Conservation (phyloP, 2,113 vertebrate species). For the Ptychochromis oligacanthus region DNA sequence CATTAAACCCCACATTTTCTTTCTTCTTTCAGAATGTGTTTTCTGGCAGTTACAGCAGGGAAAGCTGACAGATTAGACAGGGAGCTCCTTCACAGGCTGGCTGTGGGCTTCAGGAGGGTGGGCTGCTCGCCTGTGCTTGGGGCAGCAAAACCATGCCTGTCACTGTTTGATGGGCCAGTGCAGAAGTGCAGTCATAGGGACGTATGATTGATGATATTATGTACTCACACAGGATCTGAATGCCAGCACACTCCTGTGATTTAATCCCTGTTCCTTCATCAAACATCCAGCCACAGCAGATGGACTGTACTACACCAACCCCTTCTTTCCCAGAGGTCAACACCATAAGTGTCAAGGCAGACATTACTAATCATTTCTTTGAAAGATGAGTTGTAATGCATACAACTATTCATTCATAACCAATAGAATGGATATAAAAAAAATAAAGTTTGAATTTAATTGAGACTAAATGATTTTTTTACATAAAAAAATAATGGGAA, state of each 20-base stretch:
- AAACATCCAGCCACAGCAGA: slow-evolving; percentile 62
- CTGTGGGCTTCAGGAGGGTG: slow-evolving; percentile 66
- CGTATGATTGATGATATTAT: slow-evolving; percentile 80
- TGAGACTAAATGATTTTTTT: background rate
- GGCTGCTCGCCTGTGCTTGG: slow-evolving; percentile 64
- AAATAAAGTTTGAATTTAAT: background rate
- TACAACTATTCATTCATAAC: slow-evolving; percentile 6
- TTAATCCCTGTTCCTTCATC: slow-evolving; percentile 73
- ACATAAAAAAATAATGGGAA: background rate
- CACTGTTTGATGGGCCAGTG: slow-evolving; percentile 71
- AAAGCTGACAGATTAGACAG: slow-evolving; percentile 77
- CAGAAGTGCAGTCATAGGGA: slow-evolving; percentile 61
- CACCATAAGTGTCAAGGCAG: slow-evolving; percentile 16
- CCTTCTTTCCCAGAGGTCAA: slow-evolving; percentile 28
- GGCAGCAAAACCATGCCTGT: slow-evolving; percentile 71
- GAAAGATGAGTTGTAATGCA: background rate
- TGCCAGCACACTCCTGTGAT: slow-evolving; percentile 69
- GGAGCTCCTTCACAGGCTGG: slow-evolving; percentile 60
- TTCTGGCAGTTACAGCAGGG: slow-evolving; percentile 65
- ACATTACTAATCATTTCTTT: slow-evolving; percentile 40
- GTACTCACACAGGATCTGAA: slow-evolving; percentile 69
- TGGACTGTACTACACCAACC: slow-evolving; percentile 37
- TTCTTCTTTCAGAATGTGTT: slow-evolving; percentile 69
- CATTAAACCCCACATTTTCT: slow-evolving; percentile 75
- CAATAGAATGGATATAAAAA: background rate